These are phyloP conservation scores for Mycteria americana DNA, from an alignment of 2,797 vertebrate species.

Conservation along the genomic window DNA sequence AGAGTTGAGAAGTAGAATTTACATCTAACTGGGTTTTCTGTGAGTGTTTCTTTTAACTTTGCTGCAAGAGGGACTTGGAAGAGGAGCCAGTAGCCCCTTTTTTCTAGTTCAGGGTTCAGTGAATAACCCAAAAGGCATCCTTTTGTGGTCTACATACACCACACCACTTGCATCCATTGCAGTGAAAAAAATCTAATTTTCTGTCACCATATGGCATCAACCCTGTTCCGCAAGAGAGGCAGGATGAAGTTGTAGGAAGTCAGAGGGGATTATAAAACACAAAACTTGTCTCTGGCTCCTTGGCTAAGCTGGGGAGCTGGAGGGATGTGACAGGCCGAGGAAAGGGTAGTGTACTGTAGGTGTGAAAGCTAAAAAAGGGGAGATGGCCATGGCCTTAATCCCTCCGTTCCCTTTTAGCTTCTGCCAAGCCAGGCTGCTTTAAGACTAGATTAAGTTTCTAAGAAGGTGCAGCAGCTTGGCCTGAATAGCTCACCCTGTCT, in stretches of 20 bases:
- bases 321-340: not conserved
- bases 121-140: not conserved
- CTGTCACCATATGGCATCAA: not conserved
- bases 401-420: not conserved
- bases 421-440: not conserved
- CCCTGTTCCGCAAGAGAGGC: not conserved
- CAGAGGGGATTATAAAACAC: not conserved
- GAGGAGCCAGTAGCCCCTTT: not conserved
- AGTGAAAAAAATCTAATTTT: not conserved
- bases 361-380: not conserved
- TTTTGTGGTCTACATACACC: accelerated
- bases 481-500: not conserved
- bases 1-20: not conserved
- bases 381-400: not conserved
- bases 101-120: not conserved
- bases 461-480: conserved; percentile 24
- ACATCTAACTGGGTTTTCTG: not conserved
- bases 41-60: not conserved
- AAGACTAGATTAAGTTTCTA: conserved; percentile 40
- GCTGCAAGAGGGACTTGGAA: not conserved
- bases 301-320: not conserved
- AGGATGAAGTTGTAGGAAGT: not conserved
- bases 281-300: not conserved
- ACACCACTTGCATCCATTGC: accelerated
- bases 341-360: not conserved